Evolutionary conservation across 1,140 invertebrate species (phyloP).

Genomic region (Acromyrmex heyeri): DNA sequence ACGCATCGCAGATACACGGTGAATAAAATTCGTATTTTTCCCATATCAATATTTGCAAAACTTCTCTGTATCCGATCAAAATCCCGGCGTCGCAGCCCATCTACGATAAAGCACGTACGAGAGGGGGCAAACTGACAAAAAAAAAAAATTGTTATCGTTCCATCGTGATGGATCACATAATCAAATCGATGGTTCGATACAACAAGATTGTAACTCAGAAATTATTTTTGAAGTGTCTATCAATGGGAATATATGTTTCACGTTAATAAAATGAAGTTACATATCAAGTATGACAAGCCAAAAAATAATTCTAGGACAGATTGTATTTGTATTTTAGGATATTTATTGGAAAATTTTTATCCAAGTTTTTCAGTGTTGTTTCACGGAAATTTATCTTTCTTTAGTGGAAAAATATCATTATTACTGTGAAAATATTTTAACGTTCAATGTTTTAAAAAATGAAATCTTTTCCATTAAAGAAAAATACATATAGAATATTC

Average conservation of each 20-base stretch:
- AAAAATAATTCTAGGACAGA: conserved; percentile 8
- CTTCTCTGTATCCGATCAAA: conserved; percentile 61
- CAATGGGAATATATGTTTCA: not conserved
- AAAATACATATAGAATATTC: not conserved
- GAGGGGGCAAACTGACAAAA: conserved; percentile 19
- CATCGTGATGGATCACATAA: conserved; percentile 42
- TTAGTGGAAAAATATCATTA: not conserved
- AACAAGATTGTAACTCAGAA: conserved; percentile 34
- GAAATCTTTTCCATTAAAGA: not conserved
- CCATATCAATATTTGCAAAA: conserved; percentile 63
- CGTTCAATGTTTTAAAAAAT: not conserved
- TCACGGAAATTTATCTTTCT: not conserved
- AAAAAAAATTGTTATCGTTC: conserved; percentile 48
- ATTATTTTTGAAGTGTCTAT: conserved; percentile 24
- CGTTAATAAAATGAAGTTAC: conserved; percentile 23
- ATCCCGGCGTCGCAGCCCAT: conserved; percentile 48
- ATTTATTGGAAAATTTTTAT: not conserved
- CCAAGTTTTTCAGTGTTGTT: not conserved
- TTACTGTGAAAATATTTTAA: not conserved
- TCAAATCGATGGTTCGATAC: conserved; percentile 41
- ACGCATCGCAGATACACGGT: conserved; percentile 11
- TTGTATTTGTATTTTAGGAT: not conserved
- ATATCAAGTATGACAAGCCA: not conserved
- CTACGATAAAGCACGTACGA: conserved; percentile 50
- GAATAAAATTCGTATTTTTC: conserved; percentile 63